Evolutionary conservation across 2,888 invertebrate genomes (phyloP).

Genomic region (Tiliacea citrago): DNA sequence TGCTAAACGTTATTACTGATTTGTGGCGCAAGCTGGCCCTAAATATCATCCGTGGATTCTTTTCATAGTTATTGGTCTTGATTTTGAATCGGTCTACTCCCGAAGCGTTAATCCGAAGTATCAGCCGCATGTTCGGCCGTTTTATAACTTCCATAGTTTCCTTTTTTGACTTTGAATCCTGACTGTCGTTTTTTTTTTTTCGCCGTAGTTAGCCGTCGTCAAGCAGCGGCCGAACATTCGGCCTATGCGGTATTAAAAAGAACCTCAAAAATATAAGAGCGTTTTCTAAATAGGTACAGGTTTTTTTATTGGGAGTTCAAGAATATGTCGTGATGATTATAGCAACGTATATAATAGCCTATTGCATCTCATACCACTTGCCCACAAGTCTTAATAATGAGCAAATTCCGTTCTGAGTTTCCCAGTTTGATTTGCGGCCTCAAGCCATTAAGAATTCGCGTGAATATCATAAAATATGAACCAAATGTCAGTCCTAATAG

Average conservation of each 20-base stretch:
- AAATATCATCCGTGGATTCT: not conserved
- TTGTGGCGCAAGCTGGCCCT: too few relatives aligned
- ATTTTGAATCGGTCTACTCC: too few relatives aligned
- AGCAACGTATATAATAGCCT: not conserved
- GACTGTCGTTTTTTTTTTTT: too few relatives aligned
- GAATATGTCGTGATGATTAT: not conserved
- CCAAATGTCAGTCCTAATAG: constrained; percentile 32
- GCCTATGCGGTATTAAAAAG: not conserved
- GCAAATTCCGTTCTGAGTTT: not conserved
- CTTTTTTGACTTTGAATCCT: too few relatives aligned
- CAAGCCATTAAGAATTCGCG: constrained; percentile 6
- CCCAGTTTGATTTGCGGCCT: not conserved
- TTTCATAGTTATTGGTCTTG: too few relatives aligned
- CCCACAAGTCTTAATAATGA: not conserved
- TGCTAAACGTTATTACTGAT: too few relatives aligned
- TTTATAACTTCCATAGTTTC: too few relatives aligned
- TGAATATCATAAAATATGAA: constrained; percentile 37
- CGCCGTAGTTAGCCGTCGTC: too few relatives aligned
- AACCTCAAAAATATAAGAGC: not conserved
- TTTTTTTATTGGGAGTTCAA: not conserved
- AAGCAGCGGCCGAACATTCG: too few relatives aligned
- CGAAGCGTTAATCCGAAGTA: too few relatives aligned
- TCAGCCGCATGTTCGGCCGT: too few relatives aligned
- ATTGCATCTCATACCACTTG: not conserved
- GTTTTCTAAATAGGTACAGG: not conserved